Evolutionary conservation across 2,888 invertebrate species (phyloP), one percentile per base, ranked within the genome.

Genomic region (Sussaba pulchella): DNA sequence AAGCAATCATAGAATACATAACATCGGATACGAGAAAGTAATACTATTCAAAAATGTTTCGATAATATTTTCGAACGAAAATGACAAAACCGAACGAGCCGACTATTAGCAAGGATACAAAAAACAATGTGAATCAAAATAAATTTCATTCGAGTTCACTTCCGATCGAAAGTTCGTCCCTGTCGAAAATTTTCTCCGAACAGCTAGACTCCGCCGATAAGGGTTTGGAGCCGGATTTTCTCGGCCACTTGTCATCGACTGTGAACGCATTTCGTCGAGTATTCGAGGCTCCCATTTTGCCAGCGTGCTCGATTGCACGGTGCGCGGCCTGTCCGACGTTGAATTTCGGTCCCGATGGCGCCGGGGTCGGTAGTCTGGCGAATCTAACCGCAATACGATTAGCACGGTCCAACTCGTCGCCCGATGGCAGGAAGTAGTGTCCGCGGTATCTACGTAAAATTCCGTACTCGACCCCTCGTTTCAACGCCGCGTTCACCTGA

Each of bases 361-460:
- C 75, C 19, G 89, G 85, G 26, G 87, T 84, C 43, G 89, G 86
- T 69, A 89, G 79, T 70, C 85, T 86, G 2, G 90, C 85, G 70
- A 91, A 91, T 83, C 90, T 86, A 50, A 83, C 77, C 5, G 88
- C 89, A 43, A 86, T 86, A 36, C 88, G 86, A 84, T 89, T 89
- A 3, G 88, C 89, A 3, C 88, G 88, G 31, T 88, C 85, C 66
- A 87, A 45, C 70, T 89, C 89, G 69, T 91, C 85, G 19, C 83
- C 86, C 5, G 82, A 84, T 2, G 89, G 87, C 36, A 91, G 85
- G 31, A 85, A 91, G 82, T 90, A 91, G 39, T 89, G 88, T 1
- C 90, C 89, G 0, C 88, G 86, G 66, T 84, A 84, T 74, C 84
- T 87, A 71, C 82, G 80, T 10, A 91, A 73, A 83, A 91, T 87